A percentile compares a stretch with the other conserved stretches of the same genome.
Conservation (phyloP, 2,113 vertebrate genomes). For the Varanus komodoensis region DNA sequence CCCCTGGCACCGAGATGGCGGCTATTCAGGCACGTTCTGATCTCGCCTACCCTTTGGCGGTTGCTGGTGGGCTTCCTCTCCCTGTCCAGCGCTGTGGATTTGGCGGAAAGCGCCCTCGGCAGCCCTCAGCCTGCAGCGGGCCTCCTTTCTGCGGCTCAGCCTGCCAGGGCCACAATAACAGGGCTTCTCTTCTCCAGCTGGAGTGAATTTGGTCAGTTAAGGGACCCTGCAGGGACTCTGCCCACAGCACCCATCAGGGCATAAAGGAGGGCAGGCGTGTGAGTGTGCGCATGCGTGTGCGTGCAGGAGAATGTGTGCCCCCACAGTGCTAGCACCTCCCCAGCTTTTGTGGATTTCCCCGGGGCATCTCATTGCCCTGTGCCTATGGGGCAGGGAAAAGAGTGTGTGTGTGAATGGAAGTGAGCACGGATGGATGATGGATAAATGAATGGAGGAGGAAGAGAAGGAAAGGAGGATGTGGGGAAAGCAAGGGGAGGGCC, state of each 20-base stretch:
- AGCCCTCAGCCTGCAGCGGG: conserved; percentile 49
- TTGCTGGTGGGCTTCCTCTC: conserved; percentile 56
- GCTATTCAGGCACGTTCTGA: neutral
- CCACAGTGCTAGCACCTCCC: too few species aligned
- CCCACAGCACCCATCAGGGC: too few species aligned
- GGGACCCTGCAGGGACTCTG: conserved; percentile 7
- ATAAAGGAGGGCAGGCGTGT: neutral
- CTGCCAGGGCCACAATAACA: conserved; percentile 45
- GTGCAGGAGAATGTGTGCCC: too few species aligned
- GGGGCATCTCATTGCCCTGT: too few species aligned
- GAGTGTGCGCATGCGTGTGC: too few species aligned
- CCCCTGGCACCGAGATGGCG: neutral
- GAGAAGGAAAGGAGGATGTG: too few species aligned
- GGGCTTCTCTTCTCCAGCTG: conserved; percentile 32
- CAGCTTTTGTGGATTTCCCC: too few species aligned
- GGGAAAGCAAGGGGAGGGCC: too few species aligned
- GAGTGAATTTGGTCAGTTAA: conserved; percentile 52
- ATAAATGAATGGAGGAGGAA: too few species aligned
- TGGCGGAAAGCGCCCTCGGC: conserved; percentile 62
- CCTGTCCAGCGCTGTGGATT: conserved; percentile 51
- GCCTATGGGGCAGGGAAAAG: too few species aligned
- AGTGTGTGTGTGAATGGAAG: too few species aligned
- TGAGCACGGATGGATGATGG: too few species aligned
- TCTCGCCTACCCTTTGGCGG: fast-evolving
- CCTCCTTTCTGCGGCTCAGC: conserved; percentile 39